phyloP scores from a whole-genome alignment of 2,113 vertebrate species.

The Alces alces region DNA sequence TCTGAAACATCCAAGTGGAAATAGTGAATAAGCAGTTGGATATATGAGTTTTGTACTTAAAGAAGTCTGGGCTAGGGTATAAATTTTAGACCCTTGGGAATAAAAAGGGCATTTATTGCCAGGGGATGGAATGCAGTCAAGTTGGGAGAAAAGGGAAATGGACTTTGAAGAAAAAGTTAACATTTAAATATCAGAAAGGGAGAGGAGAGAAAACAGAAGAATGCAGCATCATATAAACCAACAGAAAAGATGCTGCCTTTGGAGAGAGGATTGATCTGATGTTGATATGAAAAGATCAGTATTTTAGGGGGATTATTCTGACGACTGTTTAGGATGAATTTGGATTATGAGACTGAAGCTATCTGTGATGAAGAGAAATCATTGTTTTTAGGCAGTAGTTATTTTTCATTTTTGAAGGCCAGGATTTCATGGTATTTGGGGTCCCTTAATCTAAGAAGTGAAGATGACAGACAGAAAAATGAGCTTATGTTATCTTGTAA shows the following conservation, averaged over 20 bases:
- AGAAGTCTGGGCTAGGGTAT: background rate
- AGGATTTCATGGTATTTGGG: background rate
- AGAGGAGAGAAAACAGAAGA: background rate
- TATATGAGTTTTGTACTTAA: background rate
- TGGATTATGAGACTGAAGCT: background rate
- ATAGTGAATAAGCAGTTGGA: background rate
- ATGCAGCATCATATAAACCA: background rate
- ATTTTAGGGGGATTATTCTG: constrained; percentile 19
- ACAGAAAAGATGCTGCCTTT: background rate
- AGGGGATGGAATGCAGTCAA: background rate
- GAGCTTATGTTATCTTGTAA: background rate
- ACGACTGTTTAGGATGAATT: background rate
- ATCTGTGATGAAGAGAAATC: background rate
- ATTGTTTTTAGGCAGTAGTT: constrained; percentile 1
- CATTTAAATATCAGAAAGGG: background rate
- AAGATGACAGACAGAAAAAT: background rate
- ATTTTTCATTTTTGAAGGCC: background rate
- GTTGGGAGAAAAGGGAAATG: background rate
- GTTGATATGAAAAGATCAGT: background rate
- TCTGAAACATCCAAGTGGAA: background rate
- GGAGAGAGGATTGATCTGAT: background rate
- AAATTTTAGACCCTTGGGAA: background rate
- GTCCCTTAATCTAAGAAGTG: background rate
- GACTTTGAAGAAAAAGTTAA: background rate
- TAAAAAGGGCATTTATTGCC: background rate